Evolutionary conservation across 1,140 invertebrate species (phyloP).

Genomic region (Delia radicum): DNA sequence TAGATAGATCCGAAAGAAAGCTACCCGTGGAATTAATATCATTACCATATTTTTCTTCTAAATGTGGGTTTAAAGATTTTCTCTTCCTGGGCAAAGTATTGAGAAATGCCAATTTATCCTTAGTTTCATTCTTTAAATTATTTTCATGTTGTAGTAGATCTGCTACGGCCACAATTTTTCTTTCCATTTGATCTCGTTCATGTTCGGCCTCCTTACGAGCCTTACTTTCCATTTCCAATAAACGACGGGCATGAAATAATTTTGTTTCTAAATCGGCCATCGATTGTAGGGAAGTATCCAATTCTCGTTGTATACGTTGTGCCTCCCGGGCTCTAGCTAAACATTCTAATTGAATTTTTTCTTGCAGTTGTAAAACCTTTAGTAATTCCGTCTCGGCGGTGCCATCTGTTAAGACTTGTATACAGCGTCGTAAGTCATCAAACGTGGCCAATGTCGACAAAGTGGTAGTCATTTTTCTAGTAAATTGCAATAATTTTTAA

Average conservation of each 20-base stretch:
- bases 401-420: slow-evolving; percentile 65
- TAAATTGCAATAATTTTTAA: neutral
- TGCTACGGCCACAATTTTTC: slow-evolving; percentile 70
- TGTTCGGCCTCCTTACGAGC: slow-evolving; percentile 64
- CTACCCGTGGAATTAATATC: slow-evolving; percentile 62
- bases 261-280: slow-evolving; percentile 72
- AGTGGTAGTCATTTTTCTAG: slow-evolving; percentile 49
- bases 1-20: slow-evolving; percentile 75
- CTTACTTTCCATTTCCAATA: slow-evolving; percentile 76
- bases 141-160: slow-evolving; percentile 72
- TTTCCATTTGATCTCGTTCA: slow-evolving; percentile 69
- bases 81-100: slow-evolving; percentile 59
- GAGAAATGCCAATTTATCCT: slow-evolving; percentile 77
- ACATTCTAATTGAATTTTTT: slow-evolving; percentile 71
- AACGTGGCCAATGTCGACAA: slow-evolving; percentile 62
- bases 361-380: slow-evolving; percentile 69
- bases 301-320: slow-evolving; percentile 64
- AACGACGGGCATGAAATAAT: slow-evolving; percentile 72
- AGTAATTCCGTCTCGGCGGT: slow-evolving; percentile 73
- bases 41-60: slow-evolving; percentile 56
- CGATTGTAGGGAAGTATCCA: slow-evolving; percentile 67
- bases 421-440: slow-evolving; percentile 69
- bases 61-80: slow-evolving; percentile 49
- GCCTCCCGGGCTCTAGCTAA: slow-evolving; percentile 67
- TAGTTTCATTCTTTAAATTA: slow-evolving; percentile 71